Evolutionary conservation across 2,113 vertebrate genomes (phyloP).

Genomic region (Gymnarchus niloticus): DNA sequence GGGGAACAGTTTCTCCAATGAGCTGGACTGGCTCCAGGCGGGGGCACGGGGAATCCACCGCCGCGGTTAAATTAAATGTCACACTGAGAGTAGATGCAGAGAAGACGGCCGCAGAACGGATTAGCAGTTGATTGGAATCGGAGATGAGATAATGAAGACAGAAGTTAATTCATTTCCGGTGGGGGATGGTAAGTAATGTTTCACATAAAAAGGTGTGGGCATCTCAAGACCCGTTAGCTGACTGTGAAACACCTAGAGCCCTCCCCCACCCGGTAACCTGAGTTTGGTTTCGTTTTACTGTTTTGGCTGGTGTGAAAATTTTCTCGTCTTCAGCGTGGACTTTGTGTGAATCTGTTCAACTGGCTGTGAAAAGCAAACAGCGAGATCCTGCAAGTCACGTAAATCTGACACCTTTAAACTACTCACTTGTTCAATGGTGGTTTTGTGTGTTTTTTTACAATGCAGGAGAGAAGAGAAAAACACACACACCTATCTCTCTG

Average conservation of each 20-base stretch:
- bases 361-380: too few relatives aligned
- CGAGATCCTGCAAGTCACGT: background rate
- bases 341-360: background rate
- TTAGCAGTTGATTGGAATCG: constrained; percentile 65
- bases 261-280: background rate
- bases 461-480: background rate
- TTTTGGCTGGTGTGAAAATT: background rate
- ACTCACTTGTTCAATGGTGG: background rate
- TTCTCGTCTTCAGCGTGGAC: background rate
- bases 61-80: constrained; percentile 66
- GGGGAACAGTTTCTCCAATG: constrained; percentile 38
- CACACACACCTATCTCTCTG: background rate
- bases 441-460: background rate
- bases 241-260: too few relatives aligned
- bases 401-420: background rate
- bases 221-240: constrained; percentile 44
- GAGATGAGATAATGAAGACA: constrained; percentile 68
- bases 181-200: constrained; percentile 43
- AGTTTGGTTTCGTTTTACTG: background rate
- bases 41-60: constrained; percentile 32
- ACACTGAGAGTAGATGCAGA: constrained; percentile 42
- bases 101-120: constrained; percentile 50
- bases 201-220: constrained; percentile 40
- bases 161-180: constrained; percentile 52
- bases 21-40: constrained; percentile 27